Evolutionary conservation across 2,888 invertebrate genomes (phyloP).

Genomic region (Plebejus argus): DNA sequence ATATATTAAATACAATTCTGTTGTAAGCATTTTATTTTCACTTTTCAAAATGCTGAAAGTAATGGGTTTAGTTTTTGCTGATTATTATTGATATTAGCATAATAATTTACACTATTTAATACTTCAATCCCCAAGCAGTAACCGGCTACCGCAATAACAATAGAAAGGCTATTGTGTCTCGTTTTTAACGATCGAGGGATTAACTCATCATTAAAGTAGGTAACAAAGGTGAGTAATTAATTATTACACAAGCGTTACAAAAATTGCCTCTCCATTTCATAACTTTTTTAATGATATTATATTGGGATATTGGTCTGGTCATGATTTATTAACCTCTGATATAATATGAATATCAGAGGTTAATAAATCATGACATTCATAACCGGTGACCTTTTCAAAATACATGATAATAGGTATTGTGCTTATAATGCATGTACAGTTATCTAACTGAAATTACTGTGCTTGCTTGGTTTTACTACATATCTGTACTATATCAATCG

Average conservation of each 20-base stretch:
- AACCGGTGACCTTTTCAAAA: background rate
- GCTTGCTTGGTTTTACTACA: background rate
- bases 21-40: background rate
- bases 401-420: background rate
- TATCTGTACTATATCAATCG: background rate
- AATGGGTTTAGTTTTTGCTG: background rate
- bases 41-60: background rate
- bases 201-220: background rate
- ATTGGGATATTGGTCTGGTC: background rate
- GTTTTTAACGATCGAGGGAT: too few relatives aligned
- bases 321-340: too few relatives aligned
- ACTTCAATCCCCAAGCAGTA: too few relatives aligned
- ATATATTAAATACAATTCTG: too few relatives aligned
- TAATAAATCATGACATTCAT: constrained; percentile 2
- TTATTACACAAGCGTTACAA: constrained; percentile 9
- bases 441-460: background rate
- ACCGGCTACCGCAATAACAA: too few relatives aligned
- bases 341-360: background rate
- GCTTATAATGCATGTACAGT: background rate
- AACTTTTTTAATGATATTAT: background rate
- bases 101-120: too few relatives aligned
- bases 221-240: background rate
- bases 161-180: too few relatives aligned
- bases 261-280: background rate
- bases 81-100: background rate